Conservation (phyloP, 2,113 vertebrate species). For the Ammodytes marinus region DNA sequence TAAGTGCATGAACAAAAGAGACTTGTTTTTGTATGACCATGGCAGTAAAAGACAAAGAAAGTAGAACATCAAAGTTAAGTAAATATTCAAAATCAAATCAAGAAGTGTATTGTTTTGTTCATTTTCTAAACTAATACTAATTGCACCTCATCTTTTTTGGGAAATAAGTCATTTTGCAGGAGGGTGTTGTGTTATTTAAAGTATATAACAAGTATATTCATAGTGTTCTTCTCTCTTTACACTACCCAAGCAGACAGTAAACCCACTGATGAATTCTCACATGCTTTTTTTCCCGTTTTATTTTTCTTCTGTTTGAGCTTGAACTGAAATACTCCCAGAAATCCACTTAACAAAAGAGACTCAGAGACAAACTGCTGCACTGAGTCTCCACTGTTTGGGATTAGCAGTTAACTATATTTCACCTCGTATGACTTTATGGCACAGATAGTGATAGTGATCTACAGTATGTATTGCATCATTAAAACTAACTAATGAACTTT, state of each 20-base stretch:
- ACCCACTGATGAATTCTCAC: conserved; percentile 55
- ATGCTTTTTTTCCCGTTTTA: conserved; percentile 4
- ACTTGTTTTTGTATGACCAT: neutral
- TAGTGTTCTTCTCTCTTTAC: conserved; percentile 4
- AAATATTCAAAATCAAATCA: neutral
- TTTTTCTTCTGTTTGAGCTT: conserved; percentile 31
- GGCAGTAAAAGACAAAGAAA: neutral
- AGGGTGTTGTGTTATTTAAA: conserved; percentile 23
- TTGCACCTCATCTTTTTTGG: neutral
- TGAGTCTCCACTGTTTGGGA: conserved; percentile 17
- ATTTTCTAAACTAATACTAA: neutral
- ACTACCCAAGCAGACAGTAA: conserved; percentile 48
- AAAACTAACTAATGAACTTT: too few relatives aligned
- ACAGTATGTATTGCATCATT: neutral
- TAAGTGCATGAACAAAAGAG: neutral
- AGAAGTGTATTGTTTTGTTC: neutral
- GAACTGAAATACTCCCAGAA: conserved; percentile 46
- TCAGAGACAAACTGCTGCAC: conserved; percentile 38
- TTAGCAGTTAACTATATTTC: conserved; percentile 2
- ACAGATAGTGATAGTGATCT: conserved; percentile 29
- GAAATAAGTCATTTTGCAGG: conserved; percentile 25
- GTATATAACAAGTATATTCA: conserved; percentile 45
- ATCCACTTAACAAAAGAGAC: conserved; percentile 36
- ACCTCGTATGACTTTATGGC: conserved; percentile 35
- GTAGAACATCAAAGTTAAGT: neutral